Conservation (phyloP, 2,888 invertebrate species). For the Callyntrura guangdongensis region DNA sequence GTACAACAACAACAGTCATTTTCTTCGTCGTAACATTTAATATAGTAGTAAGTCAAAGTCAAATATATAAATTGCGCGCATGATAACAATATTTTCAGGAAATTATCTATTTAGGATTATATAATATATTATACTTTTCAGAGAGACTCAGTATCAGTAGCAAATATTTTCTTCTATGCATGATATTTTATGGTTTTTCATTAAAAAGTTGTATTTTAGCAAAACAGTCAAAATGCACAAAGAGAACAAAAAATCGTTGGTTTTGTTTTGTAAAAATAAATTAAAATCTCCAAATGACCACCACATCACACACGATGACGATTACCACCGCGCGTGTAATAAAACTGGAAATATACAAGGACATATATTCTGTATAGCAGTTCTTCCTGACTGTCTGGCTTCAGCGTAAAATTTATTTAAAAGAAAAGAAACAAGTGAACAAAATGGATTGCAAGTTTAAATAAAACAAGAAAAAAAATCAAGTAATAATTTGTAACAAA, state of each 20-base stretch:
- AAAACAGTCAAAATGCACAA: background rate
- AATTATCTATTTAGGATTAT: background rate
- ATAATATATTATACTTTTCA: background rate
- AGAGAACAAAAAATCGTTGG: background rate
- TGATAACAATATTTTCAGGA: background rate
- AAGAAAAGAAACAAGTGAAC: no score
- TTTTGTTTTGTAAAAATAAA: background rate
- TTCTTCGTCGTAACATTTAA: background rate
- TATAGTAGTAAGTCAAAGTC: background rate
- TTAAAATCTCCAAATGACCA: background rate
- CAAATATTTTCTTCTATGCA: background rate
- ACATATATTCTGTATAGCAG: no score
- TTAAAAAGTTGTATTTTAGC: background rate
- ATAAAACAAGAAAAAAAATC: no score
- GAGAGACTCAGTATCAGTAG: slow-evolving; percentile 23
- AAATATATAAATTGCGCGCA: slow-evolving; percentile 2
- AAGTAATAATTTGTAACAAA: no score
- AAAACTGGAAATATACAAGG: no score
- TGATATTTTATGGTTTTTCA: background rate
- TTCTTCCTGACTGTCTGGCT: no score
- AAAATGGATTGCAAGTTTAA: no score
- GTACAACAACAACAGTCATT: slow-evolving; percentile 36
- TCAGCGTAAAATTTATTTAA: no score
- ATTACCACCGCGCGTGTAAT: no score
- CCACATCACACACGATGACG: no score